These are phyloP conservation scores for Hydra vulgaris DNA, from an alignment of 30 jellyfish, hydroid and myxozoan species.

Conservation along the genomic window DNA sequence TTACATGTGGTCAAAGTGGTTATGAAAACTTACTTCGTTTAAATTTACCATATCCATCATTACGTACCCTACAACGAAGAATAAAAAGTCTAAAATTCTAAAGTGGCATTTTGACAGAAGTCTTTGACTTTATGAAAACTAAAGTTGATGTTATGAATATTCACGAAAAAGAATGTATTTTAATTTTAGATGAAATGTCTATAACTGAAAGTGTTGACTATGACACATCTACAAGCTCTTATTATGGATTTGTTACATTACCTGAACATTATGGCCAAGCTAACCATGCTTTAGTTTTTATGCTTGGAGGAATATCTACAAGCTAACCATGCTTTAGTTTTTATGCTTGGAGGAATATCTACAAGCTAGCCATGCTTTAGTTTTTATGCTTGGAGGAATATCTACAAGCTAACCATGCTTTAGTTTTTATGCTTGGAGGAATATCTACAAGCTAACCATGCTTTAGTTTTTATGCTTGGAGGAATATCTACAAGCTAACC, in stretches of 20 bases:
- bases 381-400: not conserved
- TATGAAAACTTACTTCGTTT: not conserved
- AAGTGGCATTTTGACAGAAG: not conserved
- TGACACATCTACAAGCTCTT: not conserved
- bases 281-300: not conserved
- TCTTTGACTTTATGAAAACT: not conserved
- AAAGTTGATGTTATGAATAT: not conserved
- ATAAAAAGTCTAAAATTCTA: not conserved
- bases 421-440: not conserved
- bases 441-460: not conserved
- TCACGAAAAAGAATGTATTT: not conserved
- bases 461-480: not conserved
- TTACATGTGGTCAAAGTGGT: not conserved
- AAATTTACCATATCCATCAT: not conserved
- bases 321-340: not conserved
- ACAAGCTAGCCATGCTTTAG: not conserved
- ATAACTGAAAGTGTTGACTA: not conserved
- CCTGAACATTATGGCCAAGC: not conserved
- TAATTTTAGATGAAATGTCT: not conserved
- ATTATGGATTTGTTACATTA: not conserved
- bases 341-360: not conserved
- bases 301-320: not conserved
- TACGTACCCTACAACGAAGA: not conserved
- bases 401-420: not conserved
- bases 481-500: not conserved